Evolutionary conservation across 2,888 invertebrate species (phyloP).

Genomic region (Pachliopta kotzebuea): DNA sequence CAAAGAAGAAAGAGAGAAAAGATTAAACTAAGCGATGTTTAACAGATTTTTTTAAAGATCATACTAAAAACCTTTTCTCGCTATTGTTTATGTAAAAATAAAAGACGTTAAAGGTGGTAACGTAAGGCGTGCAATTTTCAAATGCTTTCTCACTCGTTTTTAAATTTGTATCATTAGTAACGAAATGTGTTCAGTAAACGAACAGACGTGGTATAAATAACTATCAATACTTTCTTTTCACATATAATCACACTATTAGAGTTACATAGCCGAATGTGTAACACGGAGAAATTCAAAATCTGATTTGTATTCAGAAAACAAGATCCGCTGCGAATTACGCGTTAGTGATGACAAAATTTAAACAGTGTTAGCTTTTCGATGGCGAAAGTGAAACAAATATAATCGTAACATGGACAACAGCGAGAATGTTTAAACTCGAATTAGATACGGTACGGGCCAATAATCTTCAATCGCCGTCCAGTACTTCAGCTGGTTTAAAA

Average conservation of each 20-base stretch:
- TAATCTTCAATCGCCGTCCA: no score
- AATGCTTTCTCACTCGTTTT: constrained; percentile 25
- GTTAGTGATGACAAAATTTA: constrained; percentile 53
- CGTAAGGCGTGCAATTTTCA: constrained; percentile 16
- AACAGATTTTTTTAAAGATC: no score
- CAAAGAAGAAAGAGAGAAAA: no score
- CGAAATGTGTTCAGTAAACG: constrained; percentile 32
- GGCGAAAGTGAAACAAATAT: constrained; percentile 51
- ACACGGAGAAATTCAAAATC: constrained; percentile 65
- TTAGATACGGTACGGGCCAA: no score
- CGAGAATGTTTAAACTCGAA: no score
- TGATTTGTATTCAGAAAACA: constrained; percentile 67
- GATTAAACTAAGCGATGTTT: no score
- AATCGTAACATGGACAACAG: constrained; percentile 32
- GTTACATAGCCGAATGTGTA: constrained; percentile 53
- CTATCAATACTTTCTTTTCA: constrained; percentile 61
- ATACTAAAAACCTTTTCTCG: not conserved
- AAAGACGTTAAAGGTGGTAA: not conserved
- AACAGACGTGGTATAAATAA: constrained; percentile 36
- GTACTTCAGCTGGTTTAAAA: no score
- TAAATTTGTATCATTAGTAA: constrained; percentile 25
- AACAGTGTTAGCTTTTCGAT: constrained; percentile 45
- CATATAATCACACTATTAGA: constrained; percentile 49
- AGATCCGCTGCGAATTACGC: constrained; percentile 53
- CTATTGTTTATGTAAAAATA: constrained; percentile 12